Percentiles rank a stretch among this genome's conserved stretches.
phyloP scores from a whole-genome alignment of 1,140 invertebrate genomes.

The Drusus annulatus region DNA sequence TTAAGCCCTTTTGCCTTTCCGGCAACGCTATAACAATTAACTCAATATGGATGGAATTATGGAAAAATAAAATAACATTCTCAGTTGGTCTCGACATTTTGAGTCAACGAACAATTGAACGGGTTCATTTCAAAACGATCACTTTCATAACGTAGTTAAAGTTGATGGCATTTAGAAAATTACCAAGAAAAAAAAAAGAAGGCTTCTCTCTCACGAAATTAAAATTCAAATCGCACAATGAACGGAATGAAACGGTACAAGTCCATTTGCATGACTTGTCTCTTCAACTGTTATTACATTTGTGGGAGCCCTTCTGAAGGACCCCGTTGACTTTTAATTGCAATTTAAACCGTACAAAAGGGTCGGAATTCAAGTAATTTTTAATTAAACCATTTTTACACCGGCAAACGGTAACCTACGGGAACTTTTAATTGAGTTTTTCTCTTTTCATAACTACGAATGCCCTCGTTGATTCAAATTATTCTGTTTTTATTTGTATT shows the following conservation, averaged over 20 bases:
- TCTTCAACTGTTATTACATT: neutral
- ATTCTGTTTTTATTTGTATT: no score
- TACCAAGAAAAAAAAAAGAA: neutral
- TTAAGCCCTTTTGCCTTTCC: no score
- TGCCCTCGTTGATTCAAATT: no score
- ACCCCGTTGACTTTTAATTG: neutral
- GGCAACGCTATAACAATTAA: no score
- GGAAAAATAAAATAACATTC: no score
- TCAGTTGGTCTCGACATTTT: no score
- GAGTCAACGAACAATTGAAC: no score
- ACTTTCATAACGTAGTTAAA: neutral
- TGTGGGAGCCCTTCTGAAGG: neutral
- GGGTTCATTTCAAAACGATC: neutral
- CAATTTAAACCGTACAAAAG: neutral
- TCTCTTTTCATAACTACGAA: neutral
- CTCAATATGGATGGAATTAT: no score
- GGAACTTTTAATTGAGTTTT: conserved; percentile 9
- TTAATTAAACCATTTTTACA: conserved; percentile 18
- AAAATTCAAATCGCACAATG: neutral
- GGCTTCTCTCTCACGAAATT: neutral
- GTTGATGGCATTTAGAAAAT: neutral
- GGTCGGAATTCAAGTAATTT: neutral
- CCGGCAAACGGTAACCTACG: neutral
- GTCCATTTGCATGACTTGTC: neutral
- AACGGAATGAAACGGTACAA: neutral